Evolutionary conservation across 2,797 vertebrate species (phyloP).

Genomic region (Syncerus caffer): DNA sequence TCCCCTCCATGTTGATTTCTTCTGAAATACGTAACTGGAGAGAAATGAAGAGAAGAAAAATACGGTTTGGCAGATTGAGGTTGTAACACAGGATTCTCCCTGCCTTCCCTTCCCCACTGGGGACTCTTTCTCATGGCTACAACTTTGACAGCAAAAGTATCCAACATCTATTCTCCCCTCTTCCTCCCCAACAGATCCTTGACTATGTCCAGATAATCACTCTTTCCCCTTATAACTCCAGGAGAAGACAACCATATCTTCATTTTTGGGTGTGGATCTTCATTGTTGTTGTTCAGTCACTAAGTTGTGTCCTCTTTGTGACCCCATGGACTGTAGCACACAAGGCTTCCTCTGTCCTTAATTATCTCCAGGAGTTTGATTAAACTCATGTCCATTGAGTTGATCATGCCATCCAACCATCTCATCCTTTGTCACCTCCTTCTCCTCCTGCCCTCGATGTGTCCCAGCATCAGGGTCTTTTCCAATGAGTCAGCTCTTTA

Average conservation of each 20-base stretch:
- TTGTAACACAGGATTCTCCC: neutral
- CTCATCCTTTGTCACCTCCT: neutral
- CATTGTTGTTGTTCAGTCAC: neutral
- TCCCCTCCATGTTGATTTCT: neutral
- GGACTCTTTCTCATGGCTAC: neutral
- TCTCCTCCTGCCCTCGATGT: neutral
- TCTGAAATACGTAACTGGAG: neutral
- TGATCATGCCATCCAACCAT: neutral
- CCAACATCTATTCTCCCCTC: neutral
- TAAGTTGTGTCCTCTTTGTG: neutral
- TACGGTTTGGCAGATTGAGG: neutral
- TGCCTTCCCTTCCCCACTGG: neutral
- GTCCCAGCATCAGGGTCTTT: neutral
- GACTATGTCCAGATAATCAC: neutral
- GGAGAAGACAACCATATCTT: neutral
- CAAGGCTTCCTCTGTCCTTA: neutral
- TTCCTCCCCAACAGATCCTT: neutral
- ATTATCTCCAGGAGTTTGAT: neutral
- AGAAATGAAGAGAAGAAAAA: neutral
- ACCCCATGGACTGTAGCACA: neutral
- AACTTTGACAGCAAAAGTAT: neutral
- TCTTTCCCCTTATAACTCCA: neutral
- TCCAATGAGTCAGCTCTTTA: neutral
- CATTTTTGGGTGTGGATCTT: neutral
- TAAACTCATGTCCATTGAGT: neutral